A percentile compares a stretch with the other conserved stretches of the same genome.
phyloP scores from a whole-genome alignment of 2,797 vertebrate species.

The Falco naumanni region DNA sequence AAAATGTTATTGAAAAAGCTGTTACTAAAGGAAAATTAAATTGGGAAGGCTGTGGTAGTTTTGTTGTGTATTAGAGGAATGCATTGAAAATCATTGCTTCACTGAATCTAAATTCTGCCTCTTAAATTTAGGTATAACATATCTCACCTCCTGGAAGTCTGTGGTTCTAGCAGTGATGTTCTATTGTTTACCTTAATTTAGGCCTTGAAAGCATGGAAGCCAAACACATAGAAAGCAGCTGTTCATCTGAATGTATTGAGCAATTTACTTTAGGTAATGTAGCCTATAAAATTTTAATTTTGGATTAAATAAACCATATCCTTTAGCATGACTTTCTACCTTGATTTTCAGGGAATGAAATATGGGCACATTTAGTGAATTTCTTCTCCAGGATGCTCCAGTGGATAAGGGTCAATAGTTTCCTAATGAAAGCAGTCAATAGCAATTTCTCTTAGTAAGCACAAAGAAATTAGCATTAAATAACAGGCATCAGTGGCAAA shows the following conservation, averaged over 20 bases:
- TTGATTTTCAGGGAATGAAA: conserved; percentile 85
- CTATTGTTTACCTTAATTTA: conserved; percentile 57
- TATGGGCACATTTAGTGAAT: conserved; percentile 81
- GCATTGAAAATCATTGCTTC: background rate
- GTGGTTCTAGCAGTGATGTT: background rate
- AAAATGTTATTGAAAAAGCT: background rate
- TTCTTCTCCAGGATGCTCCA: conserved; percentile 77
- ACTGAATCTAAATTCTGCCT: background rate
- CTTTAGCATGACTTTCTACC: conserved; percentile 73
- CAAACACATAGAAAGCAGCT: conserved; percentile 72
- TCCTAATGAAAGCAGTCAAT: conserved; percentile 86
- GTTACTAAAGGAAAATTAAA: background rate
- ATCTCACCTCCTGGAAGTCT: background rate
- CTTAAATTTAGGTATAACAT: background rate
- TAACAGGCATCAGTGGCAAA: conserved; percentile 42
- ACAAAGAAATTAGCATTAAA: conserved; percentile 80
- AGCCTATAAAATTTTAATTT: conserved; percentile 86
- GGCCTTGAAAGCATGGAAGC: conserved; percentile 53
- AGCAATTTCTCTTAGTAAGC: conserved; percentile 84
- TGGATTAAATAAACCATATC: conserved; percentile 82
- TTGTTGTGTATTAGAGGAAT: background rate
- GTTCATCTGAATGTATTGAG: conserved; percentile 81
- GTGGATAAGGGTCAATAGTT: conserved; percentile 83
- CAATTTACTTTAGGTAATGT: conserved; percentile 82
- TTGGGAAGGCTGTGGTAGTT: background rate